Percentiles rank a stretch among this genome's conserved stretches.
These are phyloP conservation scores for Lepisosteus osseus DNA, from an alignment of 2,113 vertebrate genomes.

Conservation along the genomic window DNA sequence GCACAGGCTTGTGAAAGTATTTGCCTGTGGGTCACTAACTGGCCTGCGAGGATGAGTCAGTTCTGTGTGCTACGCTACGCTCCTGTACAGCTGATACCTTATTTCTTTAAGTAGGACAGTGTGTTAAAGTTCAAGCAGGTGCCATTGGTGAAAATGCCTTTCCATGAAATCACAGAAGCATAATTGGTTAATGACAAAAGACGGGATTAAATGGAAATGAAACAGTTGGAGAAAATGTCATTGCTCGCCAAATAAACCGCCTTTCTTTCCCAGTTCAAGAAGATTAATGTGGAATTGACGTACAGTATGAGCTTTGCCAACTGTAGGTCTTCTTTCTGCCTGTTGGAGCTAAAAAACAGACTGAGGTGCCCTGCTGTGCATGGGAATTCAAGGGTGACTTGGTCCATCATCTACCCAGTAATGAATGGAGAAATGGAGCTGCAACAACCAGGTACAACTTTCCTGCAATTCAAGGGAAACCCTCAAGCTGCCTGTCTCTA, in stretches of 20 bases:
- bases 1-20: neutral
- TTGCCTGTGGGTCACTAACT: neutral
- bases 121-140: neutral
- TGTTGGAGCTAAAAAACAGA: neutral
- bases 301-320: too few relatives aligned
- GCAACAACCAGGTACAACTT: slow-evolving; percentile 1
- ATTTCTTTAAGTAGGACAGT: neutral
- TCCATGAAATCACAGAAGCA: neutral
- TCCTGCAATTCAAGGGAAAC: slow-evolving; percentile 6
- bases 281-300: too few relatives aligned
- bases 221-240: too few relatives aligned
- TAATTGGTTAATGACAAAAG: too few relatives aligned
- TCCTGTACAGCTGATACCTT: neutral
- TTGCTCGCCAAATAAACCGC: too few relatives aligned
- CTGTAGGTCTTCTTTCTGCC: too few relatives aligned
- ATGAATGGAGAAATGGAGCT: slow-evolving; percentile 1
- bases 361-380: neutral
- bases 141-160: neutral
- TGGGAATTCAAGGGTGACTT: neutral
- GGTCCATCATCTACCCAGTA: slow-evolving; percentile 7
- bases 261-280: too few relatives aligned
- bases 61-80: neutral
- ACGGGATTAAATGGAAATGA: too few relatives aligned
- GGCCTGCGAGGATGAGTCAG: neutral
- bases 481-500: neutral